Evolutionary conservation across 2,113 vertebrate genomes (phyloP), one percentile per base, ranked within the genome.

Genomic region (Mirounga angustirostris): DNA sequence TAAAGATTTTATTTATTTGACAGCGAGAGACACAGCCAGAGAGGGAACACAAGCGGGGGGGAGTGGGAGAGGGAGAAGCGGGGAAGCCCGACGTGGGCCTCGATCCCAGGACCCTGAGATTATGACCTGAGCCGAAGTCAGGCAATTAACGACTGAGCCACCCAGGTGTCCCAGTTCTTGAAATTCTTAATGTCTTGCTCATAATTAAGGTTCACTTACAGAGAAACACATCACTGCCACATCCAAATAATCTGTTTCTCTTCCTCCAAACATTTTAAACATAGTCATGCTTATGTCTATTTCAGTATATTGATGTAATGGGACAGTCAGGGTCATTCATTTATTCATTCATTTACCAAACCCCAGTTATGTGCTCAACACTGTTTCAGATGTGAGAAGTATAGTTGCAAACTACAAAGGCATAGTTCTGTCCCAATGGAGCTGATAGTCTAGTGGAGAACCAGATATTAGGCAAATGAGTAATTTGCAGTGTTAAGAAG

Each of bases 131-230:
- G 46, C 46, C 7, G 46, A 46, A 46, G 46, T 7, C 46, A 46
- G 46, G 1, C 7, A 8, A 7, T 46, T 46, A 46, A 46, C 1
- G 7, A 46, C 46, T 46, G 46, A 46, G 46, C 46, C 46, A 46
- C 46, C 46, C 7, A 46, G 46, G 46, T 46, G 46, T 46, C 46
- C 46, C 46, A 93, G 59, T 40, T 61, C 28, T 43, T 79, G 46
- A 83, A 91, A 71, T 54, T 88, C n/a, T 52, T 83, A 79, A 30
- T 22, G 24, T 46, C 24, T 93, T 78, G 22, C 22, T 94, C 61
- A 52, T 91, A 94, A 82, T 90, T 94, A 79, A 84, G 11, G 56
- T 92, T 83, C 14, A 63, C 9, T 58, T 92, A 78, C 5, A 90
- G 58, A 78, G 40, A 91, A 81, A 46, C 40, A 73, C 73, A 65